These are phyloP conservation scores for Teleiodes luculella DNA, from an alignment of 2,888 invertebrate species.

Conservation along the genomic window DNA sequence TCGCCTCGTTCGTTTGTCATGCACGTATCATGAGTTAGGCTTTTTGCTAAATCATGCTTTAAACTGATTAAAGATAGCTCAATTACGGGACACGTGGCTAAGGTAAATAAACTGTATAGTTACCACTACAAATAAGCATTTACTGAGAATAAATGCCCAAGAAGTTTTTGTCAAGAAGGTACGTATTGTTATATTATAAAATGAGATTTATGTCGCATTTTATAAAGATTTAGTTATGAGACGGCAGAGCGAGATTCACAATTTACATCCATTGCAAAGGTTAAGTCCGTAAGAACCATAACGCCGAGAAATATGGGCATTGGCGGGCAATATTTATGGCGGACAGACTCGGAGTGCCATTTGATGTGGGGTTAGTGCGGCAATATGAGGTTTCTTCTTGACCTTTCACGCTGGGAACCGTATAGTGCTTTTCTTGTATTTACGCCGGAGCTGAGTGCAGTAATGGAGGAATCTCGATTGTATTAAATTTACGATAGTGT, in stretches of 20 bases:
- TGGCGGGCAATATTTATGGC: slow-evolving; percentile 22
- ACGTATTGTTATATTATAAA: background rate
- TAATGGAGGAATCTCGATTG: background rate
- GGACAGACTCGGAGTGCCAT: slow-evolving; percentile 26
- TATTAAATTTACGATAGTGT: background rate
- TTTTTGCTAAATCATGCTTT: background rate
- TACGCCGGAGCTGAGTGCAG: background rate
- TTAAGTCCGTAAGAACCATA: slow-evolving; percentile 35
- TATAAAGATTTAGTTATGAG: slow-evolving; percentile 1
- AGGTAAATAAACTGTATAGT: background rate
- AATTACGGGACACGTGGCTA: slow-evolving; percentile 1
- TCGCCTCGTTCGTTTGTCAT: slow-evolving; percentile 17
- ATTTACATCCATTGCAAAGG: slow-evolving; percentile 35
- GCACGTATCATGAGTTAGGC: slow-evolving; percentile 5
- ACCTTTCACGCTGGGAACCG: slow-evolving; percentile 4
- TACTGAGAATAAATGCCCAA: background rate
- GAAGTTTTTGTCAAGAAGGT: background rate
- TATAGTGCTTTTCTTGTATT: background rate
- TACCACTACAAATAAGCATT: background rate
- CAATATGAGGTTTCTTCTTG: background rate
- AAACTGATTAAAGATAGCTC: slow-evolving; percentile 2
- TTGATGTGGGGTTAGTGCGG: slow-evolving; percentile 26
- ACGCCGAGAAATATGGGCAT: slow-evolving; percentile 40
- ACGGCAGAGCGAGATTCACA: slow-evolving; percentile 28
- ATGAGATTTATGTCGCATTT: background rate